Evolutionary conservation across 2,113 vertebrate genomes (phyloP), one percentile per base, ranked within the genome.

Genomic region (Sinocyclocheilus anshuiensis): DNA sequence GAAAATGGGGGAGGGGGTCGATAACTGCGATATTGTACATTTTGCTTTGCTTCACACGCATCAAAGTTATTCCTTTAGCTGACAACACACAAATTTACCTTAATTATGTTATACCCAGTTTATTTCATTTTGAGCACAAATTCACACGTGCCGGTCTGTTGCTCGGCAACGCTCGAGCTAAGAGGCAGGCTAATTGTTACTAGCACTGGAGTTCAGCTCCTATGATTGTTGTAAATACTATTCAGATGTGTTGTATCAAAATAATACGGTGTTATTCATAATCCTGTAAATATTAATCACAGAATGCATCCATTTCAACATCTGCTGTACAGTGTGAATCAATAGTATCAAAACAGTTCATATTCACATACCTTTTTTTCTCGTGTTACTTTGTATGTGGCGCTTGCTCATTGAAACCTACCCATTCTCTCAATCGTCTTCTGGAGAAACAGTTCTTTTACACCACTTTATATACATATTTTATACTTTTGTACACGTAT

Each of bases 1-100:
- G 18, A 36, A 81, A 48, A 82, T 75, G 85, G 85, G 85, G 85
- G 85, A 86, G 53, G 85, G 77, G 85, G 7, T 61, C 33, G 18
- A 50, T 18, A 83, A 83, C 9, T 71, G 67, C 53, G 63, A 26
- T 11, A 67, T n/a, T 82, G 15, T 53, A 33, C 6, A 33, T 36
- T 77, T 33, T 20, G 6, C 48, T 33, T 69, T 1, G 18, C 26
- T 42, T n/a, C 1, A 16, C 1, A 24, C 20, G 63, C 6, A 63
- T 42, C 4, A 6, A 74, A 48, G 20, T 26, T 0, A 15, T 36
- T 63, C 13, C 0, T 20, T 61, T n/a, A 24, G 3, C 5, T 4
- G 12, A 59, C 13, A 7, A 1, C 5, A 79, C 26, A 22, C 26
- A 36, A 20, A 59, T 39, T 13, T 36, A 0, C 10, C 10, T n/a